Base-by-base conservation (phyloP, 2,888 invertebrate genomes). In the Iselma pallidipennis region DNA sequence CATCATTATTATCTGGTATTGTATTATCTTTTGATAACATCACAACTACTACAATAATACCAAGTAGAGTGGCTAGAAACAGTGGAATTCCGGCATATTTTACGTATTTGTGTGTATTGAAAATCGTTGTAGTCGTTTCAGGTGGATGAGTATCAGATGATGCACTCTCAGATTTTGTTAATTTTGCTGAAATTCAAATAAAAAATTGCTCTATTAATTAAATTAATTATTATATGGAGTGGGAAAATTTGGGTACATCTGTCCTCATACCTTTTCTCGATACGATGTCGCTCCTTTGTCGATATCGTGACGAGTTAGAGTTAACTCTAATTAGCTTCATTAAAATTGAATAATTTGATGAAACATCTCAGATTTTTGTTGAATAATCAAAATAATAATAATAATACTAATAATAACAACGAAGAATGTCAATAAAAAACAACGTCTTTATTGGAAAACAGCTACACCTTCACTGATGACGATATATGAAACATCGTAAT, bases 291-390 rank as follows among this genome's bases (percentile, higher is more conserved):
- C 14, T 49, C 23, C 42, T 51, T 21, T 61, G 53, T 14, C 61
- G 57, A 26, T 53, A 51, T 23, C 61, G 57, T 12, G 21, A 5
- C 48, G 61, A 61, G 49, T 61, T 61, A 4, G 61, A 61, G 49
- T 61, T 61, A 4, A 61, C 61, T 53, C 61, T 57, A 37, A 61
- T 61, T 2, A 61, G 50, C 54, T 57, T 57, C 61, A 61, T 61
- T 21, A 54, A 50, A 19, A 53, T 19, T 21, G 2, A 33, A 33
- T 9, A 14, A n/a, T 14, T 9, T 19, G 16, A 16, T 9, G 16
- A 51, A 52, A 48, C 33, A 29, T 42, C 28, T 28, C 19, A 26
- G 50, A 31, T 25, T 6, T 37, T 37, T 37, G 42, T n/a, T 16
- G n/a, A n/a, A n/a, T n/a, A n/a, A n/a, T n/a, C n/a, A n/a, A n/a